Conservation (phyloP, 2,797 vertebrate species). For the Sternotherus odoratus region DNA sequence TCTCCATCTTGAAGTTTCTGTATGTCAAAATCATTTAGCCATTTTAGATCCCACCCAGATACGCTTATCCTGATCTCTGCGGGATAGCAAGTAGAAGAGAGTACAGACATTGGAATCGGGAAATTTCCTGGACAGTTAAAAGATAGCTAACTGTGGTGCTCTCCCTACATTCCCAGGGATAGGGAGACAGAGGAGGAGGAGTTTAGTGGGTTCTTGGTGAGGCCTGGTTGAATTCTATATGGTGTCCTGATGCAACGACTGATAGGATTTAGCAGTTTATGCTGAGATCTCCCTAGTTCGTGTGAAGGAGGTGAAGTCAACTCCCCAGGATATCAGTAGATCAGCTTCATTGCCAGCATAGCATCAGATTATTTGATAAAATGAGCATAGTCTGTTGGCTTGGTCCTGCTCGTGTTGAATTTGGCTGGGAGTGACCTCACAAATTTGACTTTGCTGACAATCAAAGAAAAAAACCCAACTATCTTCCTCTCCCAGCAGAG, state of each 20-base stretch:
- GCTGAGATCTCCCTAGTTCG: neutral
- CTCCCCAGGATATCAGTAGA: neutral
- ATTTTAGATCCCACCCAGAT: neutral
- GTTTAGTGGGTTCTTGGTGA: neutral
- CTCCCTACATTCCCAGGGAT: constrained; percentile 48
- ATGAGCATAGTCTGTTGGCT: neutral
- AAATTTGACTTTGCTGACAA: constrained; percentile 65
- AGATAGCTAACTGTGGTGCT: constrained; percentile 51
- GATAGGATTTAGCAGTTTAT: neutral
- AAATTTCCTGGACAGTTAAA: constrained; percentile 70
- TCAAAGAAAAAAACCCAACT: constrained; percentile 60
- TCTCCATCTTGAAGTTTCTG: constrained; percentile 3
- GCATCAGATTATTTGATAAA: neutral
- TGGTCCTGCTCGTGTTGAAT: constrained; percentile 23
- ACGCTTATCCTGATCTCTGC: neutral
- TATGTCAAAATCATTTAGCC: neutral
- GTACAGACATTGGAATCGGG: constrained; percentile 45
- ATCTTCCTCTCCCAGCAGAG: constrained; percentile 66
- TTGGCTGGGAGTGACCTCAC: constrained; percentile 73
- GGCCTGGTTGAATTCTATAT: neutral
- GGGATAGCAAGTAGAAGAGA: neutral
- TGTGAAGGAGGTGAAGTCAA: neutral
- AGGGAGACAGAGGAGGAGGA: neutral
- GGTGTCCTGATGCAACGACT: neutral
- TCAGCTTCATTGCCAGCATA: neutral